Base-by-base conservation (phyloP, 2,888 invertebrate species). In the Alsophila aescularia region DNA sequence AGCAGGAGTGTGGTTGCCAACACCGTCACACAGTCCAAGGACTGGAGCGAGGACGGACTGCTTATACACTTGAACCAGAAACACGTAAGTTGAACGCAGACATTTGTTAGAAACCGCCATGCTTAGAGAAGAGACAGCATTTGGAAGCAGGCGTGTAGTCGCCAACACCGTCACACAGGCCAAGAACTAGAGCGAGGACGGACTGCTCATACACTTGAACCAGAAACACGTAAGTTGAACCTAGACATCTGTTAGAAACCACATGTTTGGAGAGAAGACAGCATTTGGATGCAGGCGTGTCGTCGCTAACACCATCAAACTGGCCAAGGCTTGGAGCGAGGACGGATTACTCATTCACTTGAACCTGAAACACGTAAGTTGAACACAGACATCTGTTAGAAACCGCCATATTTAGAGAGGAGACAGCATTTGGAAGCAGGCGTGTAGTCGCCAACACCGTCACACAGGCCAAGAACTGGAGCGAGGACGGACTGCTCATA, bases 181-280 rank as follows among this genome's bases (percentile, higher is more conserved):
- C 67, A 93, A 93, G 61, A 77, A 6, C 71, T 0, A 67, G 73
- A 7, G 82, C 72, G 67, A 69, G 89, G 90, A 60, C 77, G 62
- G n/a, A n/a, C 68, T 86, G 54, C 68, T 87, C 7, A 86, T 96
- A 52, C 93, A 94, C 69, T 93, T 96, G 73, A 97, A 97, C 81
- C 95, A 96, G 73, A 96, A 95, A 85, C 96, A 96, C 77, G 95
- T 94, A 67, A 87, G 89, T 85, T n/a, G n/a, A n/a, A n/a, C n/a
- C n/a, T n/a, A n/a, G n/a, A n/a, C n/a, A n/a, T n/a, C n/a, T n/a
- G n/a, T n/a, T n/a, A n/a, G n/a, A n/a, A n/a, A n/a, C n/a, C n/a
- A n/a, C n/a, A n/a, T n/a, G n/a, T n/a, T n/a, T n/a, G n/a, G n/a
- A n/a, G n/a, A n/a, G n/a, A n/a, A n/a, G n/a, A n/a, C n/a, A n/a